Base-by-base conservation (phyloP, 2,113 vertebrate species). In the Alouatta palliata region DNA sequence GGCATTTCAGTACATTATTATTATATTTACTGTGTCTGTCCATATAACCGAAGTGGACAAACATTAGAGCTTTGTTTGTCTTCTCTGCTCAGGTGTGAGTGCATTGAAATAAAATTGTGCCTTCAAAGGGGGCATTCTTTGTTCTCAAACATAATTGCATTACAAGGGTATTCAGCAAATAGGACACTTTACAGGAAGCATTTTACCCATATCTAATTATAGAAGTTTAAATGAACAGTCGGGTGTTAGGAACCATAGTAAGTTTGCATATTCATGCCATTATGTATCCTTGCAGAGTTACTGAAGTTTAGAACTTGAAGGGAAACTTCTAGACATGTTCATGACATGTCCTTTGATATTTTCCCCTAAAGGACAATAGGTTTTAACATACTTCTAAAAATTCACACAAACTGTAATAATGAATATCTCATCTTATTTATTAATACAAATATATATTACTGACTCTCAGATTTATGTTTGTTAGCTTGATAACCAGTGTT, bases 221-320 rank as follows among this genome's bases (percentile, higher is more conserved):
- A 54, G 23, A 47, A 19, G 35, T 73, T 54, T 88, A 43, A 90
- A 17, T 4, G 3, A 21, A 20, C 13, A 40, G 11, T 0, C 6
- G 1, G 23, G 47, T 14, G 70, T 47, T 56, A 47, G 5, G 52
- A 27, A 23, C 32, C 56, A 6, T 20, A 47, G 49, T 5, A 0
- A 1, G 14, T 5, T 45, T 66, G 9, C 20, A 5, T 4, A 0
- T 9, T 43, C 9, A 3, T 1, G 17, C 23, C 25, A 1, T 0
- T 30, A 32, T 43, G 12, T 6, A 3, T 35, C 90, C 1, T 3
- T 3, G 54, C 5, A 30, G 68, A 52, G 17, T 3, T 40, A 49
- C 3, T 40, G 61, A 56, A 43, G 64, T 56, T 77, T 32, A 56
- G 45, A 70, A 52, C 52, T 11, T 58, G 30, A 54, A 83, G 70